Percentiles rank a stretch among this genome's conserved stretches.
Evolutionary conservation across 2,797 vertebrate species (phyloP).

Genomic region (Etheostoma nigrum): DNA sequence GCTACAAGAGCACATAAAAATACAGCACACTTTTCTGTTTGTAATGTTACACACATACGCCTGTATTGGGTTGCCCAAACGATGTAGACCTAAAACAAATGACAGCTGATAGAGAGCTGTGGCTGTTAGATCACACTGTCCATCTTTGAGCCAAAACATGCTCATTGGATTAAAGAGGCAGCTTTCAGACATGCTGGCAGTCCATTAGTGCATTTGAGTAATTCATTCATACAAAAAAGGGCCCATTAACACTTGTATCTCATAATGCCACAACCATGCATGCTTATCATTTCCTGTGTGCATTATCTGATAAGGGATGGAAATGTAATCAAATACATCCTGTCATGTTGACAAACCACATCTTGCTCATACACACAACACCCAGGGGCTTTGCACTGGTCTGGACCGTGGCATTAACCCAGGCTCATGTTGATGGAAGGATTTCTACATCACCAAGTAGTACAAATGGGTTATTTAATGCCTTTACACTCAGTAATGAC

Average conservation of each 20-base stretch:
- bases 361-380: conserved; percentile 44
- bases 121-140: conserved; percentile 53
- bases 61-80: conserved; percentile 52
- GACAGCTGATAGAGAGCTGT: conserved; percentile 51
- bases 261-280: conserved; percentile 62
- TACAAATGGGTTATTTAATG: conserved; percentile 39
- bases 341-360: conserved; percentile 45
- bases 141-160: conserved; percentile 69
- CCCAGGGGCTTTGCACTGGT: conserved; percentile 19
- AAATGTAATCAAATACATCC: conserved; percentile 33
- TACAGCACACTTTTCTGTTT: conserved; percentile 21
- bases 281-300: conserved; percentile 61
- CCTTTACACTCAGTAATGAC: conserved; percentile 59
- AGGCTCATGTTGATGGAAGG: conserved; percentile 32
- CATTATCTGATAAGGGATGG: conserved; percentile 46
- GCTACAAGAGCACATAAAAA: conserved; percentile 15
- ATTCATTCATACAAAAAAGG: conserved; percentile 63
- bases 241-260: conserved; percentile 72
- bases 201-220: conserved; percentile 73
- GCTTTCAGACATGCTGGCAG: conserved; percentile 76
- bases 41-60: conserved; percentile 17
- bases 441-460: conserved; percentile 53
- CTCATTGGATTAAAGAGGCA: conserved; percentile 72
- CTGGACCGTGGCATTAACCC: conserved; percentile 33
- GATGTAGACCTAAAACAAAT: conserved; percentile 54